Evolutionary conservation across 2,113 vertebrate genomes (phyloP).

Genomic region (Dasyornis broadbenti): DNA sequence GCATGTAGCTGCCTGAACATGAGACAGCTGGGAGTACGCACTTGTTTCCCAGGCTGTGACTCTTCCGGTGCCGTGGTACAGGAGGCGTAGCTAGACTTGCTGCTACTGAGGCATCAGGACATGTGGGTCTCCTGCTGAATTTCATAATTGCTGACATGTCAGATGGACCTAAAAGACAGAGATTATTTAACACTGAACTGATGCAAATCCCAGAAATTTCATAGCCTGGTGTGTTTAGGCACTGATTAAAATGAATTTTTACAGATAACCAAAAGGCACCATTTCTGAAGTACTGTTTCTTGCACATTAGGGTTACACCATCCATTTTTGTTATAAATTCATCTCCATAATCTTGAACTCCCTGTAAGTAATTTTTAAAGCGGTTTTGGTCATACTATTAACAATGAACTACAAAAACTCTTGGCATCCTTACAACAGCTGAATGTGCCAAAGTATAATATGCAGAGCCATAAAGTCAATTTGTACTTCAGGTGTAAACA

Average conservation of each 20-base stretch:
- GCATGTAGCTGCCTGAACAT: background rate
- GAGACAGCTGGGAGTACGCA: slow-evolving; percentile 60
- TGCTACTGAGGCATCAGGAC: slow-evolving; percentile 88
- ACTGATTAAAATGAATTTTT: background rate
- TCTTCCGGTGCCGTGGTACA: slow-evolving; percentile 91
- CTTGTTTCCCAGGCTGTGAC: slow-evolving; percentile 97
- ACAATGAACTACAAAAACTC: background rate
- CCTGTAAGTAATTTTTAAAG: background rate
- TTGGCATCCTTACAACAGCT: background rate
- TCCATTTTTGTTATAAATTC: background rate
- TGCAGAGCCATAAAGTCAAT: background rate
- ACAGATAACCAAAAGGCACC: background rate
- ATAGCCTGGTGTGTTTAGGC: background rate
- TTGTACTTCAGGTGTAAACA: background rate
- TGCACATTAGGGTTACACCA: background rate
- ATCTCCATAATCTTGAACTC: background rate
- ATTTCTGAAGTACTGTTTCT: background rate
- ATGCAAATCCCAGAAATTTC: background rate
- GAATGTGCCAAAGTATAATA: background rate
- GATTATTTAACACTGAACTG: background rate
- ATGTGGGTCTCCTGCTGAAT: slow-evolving; percentile 88
- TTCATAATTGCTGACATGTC: slow-evolving; percentile 75
- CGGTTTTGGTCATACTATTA: background rate
- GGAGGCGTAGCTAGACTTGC: slow-evolving; percentile 85
- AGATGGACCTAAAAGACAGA: slow-evolving; percentile 79